A percentile compares a stretch with the other conserved stretches of the same genome.
These are phyloP conservation scores for Muscicapa adusta DNA, from an alignment of 2,113 vertebrate species.

Conservation along the genomic window DNA sequence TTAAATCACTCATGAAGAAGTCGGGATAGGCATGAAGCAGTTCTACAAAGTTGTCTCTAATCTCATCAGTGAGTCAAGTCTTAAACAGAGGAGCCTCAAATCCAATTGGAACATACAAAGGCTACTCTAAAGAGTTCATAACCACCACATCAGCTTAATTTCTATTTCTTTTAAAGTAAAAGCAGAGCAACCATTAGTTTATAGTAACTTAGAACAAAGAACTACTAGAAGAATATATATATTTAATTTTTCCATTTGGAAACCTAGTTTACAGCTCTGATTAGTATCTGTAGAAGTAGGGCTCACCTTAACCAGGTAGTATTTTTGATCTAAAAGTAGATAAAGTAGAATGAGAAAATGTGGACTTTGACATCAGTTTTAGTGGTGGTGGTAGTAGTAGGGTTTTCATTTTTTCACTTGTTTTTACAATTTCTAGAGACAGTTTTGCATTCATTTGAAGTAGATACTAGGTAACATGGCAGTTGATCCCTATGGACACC, in stretches of 20 bases:
- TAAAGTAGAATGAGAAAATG: not conserved
- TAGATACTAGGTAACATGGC: not conserved
- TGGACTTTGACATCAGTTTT: not conserved
- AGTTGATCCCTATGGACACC: not conserved
- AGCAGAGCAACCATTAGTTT: not conserved
- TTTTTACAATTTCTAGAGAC: not conserved
- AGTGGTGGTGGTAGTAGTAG: not conserved
- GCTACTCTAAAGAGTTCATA: not conserved
- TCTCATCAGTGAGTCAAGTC: not conserved
- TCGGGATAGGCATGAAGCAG: not conserved
- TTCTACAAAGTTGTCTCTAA: not conserved
- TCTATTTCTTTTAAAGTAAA: not conserved
- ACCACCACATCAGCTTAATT: not conserved
- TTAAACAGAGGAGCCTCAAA: not conserved
- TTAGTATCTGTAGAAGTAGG: not conserved
- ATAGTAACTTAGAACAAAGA: not conserved
- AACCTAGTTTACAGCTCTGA: not conserved
- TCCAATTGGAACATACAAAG: not conserved
- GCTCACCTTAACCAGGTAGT: not conserved
- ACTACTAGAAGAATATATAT: not conserved
- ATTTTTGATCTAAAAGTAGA: not conserved
- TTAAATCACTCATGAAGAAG: not conserved
- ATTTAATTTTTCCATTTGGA: not conserved
- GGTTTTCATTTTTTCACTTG: not conserved
- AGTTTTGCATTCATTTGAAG: not conserved